Percentiles rank a stretch among this genome's conserved stretches.
Evolutionary conservation across 2,797 vertebrate genomes (phyloP).

Genomic region (Iguana delicatissima): DNA sequence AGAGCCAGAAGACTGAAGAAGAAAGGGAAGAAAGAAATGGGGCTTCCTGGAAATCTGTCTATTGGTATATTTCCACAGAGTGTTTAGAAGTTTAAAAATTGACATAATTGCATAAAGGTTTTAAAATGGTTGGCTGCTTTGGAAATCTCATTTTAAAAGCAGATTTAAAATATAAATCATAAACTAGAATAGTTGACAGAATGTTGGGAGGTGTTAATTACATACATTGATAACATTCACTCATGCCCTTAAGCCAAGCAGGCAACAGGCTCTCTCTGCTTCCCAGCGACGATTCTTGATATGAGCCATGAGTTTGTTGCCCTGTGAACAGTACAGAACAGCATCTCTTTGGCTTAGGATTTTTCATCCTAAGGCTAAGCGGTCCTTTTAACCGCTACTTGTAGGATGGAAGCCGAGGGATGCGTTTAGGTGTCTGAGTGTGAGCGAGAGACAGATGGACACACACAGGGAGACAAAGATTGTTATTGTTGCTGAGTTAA

Average conservation of each 20-base stretch:
- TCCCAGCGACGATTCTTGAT: not conserved
- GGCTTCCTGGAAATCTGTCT: not conserved
- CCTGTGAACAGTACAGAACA: not conserved
- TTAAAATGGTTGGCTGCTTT: not conserved
- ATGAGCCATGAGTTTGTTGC: not conserved
- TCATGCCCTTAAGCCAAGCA: not conserved
- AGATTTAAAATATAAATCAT: not conserved
- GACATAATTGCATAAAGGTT: not conserved
- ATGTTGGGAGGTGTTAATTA: not conserved
- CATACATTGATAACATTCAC: not conserved
- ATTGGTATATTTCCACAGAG: not conserved
- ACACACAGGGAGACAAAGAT: not conserved
- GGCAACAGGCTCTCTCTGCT: not conserved
- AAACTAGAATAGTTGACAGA: not conserved
- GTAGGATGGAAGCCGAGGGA: constrained; percentile 65
- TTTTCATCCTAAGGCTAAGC: constrained; percentile 57
- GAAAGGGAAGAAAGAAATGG: no score
- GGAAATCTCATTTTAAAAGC: not conserved
- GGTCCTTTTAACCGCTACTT: constrained; percentile 86
- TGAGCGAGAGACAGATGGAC: no score
- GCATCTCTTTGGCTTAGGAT: not conserved
- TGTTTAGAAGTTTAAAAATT: not conserved
- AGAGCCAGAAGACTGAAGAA: not conserved
- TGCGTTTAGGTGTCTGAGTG: no score
- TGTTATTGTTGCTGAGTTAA: constrained; percentile 37